phyloP scores from a whole-genome alignment of 2,113 vertebrate species.

The Recurvirostra avosetta region DNA sequence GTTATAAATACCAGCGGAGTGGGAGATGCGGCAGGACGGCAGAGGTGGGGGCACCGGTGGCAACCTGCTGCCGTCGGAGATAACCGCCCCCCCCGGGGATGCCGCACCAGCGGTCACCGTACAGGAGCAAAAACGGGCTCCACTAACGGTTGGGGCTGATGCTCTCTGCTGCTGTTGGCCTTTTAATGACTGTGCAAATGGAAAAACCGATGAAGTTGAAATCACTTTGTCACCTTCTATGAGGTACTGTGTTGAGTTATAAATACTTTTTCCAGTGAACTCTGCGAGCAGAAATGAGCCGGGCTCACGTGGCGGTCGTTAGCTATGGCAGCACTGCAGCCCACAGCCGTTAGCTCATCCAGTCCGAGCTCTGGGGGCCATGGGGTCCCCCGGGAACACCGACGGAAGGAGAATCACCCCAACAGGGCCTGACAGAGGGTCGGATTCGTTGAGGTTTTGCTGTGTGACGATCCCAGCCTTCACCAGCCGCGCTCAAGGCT shows the following conservation, averaged over 20 bases:
- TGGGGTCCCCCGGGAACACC: accelerated
- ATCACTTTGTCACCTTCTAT: neutral
- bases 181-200: neutral
- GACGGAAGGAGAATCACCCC: neutral
- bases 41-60: neutral
- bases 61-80: neutral
- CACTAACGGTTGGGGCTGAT: neutral
- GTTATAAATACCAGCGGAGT: neutral
- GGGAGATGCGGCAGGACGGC: neutral
- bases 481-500: neutral
- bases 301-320: accelerated
- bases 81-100: neutral
- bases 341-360: neutral
- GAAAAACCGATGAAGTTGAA: neutral
- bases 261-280: neutral
- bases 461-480: neutral
- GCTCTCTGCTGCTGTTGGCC: neutral
- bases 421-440: too few relatives aligned
- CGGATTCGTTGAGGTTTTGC: neutral
- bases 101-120: neutral
- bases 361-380: neutral
- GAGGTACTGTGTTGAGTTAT: neutral
- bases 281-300: neutral
- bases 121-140: neutral
- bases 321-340: too few relatives aligned